Base-by-base conservation (phyloP, 2,113 vertebrate genomes). In the Leucopsar rothschildi region DNA sequence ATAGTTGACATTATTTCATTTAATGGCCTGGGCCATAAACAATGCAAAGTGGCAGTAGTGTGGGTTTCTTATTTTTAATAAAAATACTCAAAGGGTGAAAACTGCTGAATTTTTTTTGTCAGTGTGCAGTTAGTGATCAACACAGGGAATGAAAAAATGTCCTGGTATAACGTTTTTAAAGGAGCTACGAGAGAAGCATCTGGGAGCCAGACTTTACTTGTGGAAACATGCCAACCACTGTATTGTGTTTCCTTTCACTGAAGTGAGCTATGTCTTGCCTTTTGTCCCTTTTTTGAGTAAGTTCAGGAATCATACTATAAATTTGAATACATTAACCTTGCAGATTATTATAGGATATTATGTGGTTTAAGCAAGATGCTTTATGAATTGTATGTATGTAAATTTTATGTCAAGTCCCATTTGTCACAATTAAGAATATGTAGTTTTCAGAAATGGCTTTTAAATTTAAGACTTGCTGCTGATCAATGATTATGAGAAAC, bases 201-300 rank as follows among this genome's bases (percentile, higher is more conserved):
- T 98, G 98, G 97, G 92, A 98, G 86, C 96, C 97, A 98, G 97
- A 98, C 97, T 96, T 97, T 93, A 95, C 97, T 97, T 95, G 91
- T 98, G 97, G 96, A 97, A 92, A 76, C 24, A 55, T 86, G 97
- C 97, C 97, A 98, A 97, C 86, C 80, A 88, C 73, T 94, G 87
- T 95, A 95, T 98, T 98, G 76, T 95, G 90, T 97, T 98, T 98
- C 96, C 82, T 97, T 95, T 88, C 82, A 52, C 88, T 95, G 37
- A 88, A 93, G 72, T 71, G 75, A 97, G 73, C 86, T 95, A 75
- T 95, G 85, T 95, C 88, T 96, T 97, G 92, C 96, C 94, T 98
- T 96, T 94, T 90, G 63, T 85, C 79, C 85, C 53, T 73, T 85
- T 82, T 88, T 70, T 76, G 40, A 77, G 59, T 80, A 83, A 88